These are phyloP conservation scores for Siphonodentalium dalli DNA, from an alignment of 2,888 invertebrate species.

Conservation along the genomic window DNA sequence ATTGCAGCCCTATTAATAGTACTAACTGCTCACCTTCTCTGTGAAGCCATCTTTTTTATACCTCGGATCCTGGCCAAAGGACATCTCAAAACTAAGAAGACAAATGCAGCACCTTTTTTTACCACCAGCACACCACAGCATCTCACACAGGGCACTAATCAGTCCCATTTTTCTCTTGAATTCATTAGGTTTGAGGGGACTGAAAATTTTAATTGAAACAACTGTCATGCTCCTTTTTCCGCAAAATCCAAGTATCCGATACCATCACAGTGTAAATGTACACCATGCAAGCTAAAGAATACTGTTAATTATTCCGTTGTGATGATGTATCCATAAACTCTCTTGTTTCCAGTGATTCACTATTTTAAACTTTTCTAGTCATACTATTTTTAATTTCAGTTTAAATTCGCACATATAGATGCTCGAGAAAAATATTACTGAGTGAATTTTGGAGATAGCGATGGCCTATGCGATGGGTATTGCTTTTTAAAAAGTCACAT, in stretches of 20 bases:
- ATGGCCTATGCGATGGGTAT: no score
- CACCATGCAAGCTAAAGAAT: neutral
- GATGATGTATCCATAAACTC: no score
- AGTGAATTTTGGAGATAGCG: no score
- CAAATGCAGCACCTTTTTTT: constrained; percentile 62
- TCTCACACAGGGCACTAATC: constrained; percentile 74
- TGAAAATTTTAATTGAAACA: constrained; percentile 51
- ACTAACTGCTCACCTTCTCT: constrained; percentile 74
- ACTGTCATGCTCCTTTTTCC: neutral
- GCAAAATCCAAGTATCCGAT: no score
- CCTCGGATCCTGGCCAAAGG: constrained; percentile 71
- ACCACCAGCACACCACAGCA: constrained; percentile 76
- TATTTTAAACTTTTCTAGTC: no score
- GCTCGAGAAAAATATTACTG: no score
- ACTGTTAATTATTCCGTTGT: no score
- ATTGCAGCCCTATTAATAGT: no score
- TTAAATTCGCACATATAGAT: no score
- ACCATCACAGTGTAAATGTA: neutral
- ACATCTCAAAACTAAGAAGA: constrained; percentile 38
- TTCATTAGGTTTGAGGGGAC: constrained; percentile 74
- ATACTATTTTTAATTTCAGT: no score
- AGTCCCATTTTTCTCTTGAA: constrained; percentile 76
- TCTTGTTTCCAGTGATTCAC: no score
- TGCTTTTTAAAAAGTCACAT: no score
- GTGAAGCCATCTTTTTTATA: constrained; percentile 80